Evolutionary conservation across 1,140 invertebrate genomes (phyloP), one percentile per base, ranked within the genome.

Genomic region (Brachionus rubens): DNA sequence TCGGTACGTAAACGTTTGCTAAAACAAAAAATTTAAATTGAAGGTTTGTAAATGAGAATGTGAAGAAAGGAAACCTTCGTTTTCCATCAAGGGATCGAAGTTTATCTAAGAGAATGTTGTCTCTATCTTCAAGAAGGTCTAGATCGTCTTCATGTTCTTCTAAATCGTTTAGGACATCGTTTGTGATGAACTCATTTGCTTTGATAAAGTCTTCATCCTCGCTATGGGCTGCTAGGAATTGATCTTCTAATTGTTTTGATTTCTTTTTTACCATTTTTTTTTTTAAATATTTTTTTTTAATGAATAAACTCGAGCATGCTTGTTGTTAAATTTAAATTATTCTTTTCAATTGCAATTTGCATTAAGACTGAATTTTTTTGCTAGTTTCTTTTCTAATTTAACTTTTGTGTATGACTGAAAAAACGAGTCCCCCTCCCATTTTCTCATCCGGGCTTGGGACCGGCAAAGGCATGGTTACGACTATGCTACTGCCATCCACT

Each of bases 1-100:
- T 72, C 68, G 46, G 68, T 72, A 16, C 68, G 9, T 30, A 72
- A 14, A 2, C 68, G 41, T 30, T 72, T 72, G 24, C 65, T 70
- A 46, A 56, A 16, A 10, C 1, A 3, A 0, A 36, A 59, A 59
- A 59, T 26, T 56, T 56, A 5, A 30, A 33, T 7, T 12, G n/a
- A 28, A 28, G 24, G 10, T 26, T 33, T 30, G 21, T 28, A 12
- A 0, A 4, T 26, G n/a, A 59, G 30, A 14, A 30, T 59, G 3
- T 40, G 3, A 40, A 0, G 10, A 26, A 33, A 33, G 28, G 12
- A 9, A 16, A 59, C 36, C 33, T 43, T 65, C 26, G 19, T 65
- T 41, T 65, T 36, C 59, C 59, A 43, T 65, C 59, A 9, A 65
- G 21, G 26, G 59, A 65, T 5, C 40, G 33, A 19, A 65, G 59